phyloP scores from a whole-genome alignment of 2,113 vertebrate species.

The Hemiscyllium ocellatum region DNA sequence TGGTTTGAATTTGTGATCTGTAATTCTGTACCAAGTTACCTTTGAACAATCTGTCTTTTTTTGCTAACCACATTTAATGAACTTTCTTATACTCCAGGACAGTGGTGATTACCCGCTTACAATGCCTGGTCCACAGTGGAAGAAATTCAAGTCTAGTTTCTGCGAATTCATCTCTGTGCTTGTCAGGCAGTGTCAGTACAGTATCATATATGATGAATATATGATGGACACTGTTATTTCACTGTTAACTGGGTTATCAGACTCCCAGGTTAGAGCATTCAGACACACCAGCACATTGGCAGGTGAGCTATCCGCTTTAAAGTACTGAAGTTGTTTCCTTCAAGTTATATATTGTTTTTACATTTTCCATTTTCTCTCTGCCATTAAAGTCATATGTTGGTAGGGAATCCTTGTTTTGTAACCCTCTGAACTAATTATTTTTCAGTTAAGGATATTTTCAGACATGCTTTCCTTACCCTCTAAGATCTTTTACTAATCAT shows the following conservation, averaged over 20 bases:
- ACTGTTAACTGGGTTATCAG: slow-evolving; percentile 91
- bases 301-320: slow-evolving; percentile 60
- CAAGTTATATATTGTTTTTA: background rate
- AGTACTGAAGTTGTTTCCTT: background rate
- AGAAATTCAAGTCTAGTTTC: slow-evolving; percentile 96
- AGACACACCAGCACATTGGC: slow-evolving; percentile 97
- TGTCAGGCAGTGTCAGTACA: slow-evolving; percentile 96
- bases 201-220: slow-evolving; percentile 99
- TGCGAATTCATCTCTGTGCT: slow-evolving; percentile 96
- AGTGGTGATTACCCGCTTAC: slow-evolving; percentile 96
- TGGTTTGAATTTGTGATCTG: background rate
- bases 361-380: background rate
- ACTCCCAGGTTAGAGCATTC: slow-evolving; percentile 97
- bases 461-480: too few species aligned
- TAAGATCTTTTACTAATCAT: too few species aligned
- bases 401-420: too few species aligned
- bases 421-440: too few species aligned
- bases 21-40: background rate
- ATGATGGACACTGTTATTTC: slow-evolving; percentile 99
- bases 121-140: slow-evolving; percentile 97
- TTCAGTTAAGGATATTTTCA: too few species aligned
- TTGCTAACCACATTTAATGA: background rate
- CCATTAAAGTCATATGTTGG: background rate
- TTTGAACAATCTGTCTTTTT: background rate
- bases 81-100: slow-evolving; percentile 63